A percentile compares a stretch with the other conserved stretches of the same genome.
Conservation (phyloP, 92 coral and sea anemone genomes). For the Isaurus tuberculatus region DNA sequence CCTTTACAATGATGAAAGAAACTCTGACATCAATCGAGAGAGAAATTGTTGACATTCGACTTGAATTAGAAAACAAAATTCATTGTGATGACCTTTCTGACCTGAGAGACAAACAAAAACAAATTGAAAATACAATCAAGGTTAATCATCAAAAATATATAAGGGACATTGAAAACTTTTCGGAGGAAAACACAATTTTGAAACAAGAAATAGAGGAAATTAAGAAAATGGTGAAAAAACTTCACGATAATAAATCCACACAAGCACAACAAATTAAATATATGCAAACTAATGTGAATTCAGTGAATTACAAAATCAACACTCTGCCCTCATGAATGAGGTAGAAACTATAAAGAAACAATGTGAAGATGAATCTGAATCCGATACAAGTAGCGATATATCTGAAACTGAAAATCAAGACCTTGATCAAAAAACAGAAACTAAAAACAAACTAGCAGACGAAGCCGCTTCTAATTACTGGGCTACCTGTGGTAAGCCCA, state of each 20-base stretch:
- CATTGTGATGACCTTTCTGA: background rate
- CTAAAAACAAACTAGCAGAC: background rate
- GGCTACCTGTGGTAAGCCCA: no score
- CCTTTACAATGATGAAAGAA: slow-evolving; percentile 2
- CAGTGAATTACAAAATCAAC: background rate
- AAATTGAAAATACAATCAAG: background rate
- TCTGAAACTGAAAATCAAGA: background rate
- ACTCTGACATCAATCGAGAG: slow-evolving; percentile 4
- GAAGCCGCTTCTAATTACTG: no score
- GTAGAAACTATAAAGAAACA: background rate
- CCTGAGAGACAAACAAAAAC: slow-evolving; percentile 10
- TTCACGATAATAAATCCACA: background rate
- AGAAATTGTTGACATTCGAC: slow-evolving; percentile 8
- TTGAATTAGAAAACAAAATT: background rate
- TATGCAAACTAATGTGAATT: background rate
- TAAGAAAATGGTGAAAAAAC: slow-evolving; percentile 5
- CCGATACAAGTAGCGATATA: background rate
- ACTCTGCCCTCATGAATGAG: background rate
- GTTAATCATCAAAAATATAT: background rate
- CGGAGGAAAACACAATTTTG: background rate
- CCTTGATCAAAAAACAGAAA: slow-evolving; percentile 18
- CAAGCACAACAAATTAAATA: slow-evolving; percentile 7
- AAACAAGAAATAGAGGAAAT: slow-evolving; percentile 9
- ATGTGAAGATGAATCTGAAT: slow-evolving; percentile 7
- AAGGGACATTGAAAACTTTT: background rate